Evolutionary conservation across 2,888 invertebrate genomes (phyloP).

Genomic region (Exocentrus adspersus): DNA sequence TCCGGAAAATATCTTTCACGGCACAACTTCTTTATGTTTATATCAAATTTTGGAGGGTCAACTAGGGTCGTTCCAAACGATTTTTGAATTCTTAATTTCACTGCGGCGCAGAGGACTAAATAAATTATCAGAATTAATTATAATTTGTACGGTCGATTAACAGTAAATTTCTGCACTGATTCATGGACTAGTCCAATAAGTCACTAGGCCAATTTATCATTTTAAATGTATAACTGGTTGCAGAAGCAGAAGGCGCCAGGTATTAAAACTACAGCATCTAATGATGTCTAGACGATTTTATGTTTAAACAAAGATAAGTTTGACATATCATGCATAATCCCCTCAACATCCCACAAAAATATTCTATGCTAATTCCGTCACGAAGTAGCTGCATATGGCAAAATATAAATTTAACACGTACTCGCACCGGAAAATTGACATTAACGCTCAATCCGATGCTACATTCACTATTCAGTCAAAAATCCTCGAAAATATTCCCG

Average conservation of each 20-base stretch:
- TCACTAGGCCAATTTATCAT: no score
- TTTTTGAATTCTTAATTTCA: constrained; percentile 35
- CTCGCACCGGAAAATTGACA: constrained; percentile 9
- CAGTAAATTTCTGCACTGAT: no score
- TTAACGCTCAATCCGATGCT: constrained; percentile 5
- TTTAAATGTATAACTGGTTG: no score
- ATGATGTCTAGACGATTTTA: no score
- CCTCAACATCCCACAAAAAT: background rate
- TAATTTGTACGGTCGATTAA: no score
- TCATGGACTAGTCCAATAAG: no score
- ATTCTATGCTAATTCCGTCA: background rate
- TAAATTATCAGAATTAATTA: no score
- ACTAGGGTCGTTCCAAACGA: constrained; percentile 35
- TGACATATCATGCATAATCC: no score
- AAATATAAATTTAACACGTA: constrained; percentile 20
- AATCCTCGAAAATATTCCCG: constrained; percentile 26
- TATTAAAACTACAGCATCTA: no score
- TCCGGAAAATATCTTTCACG: constrained; percentile 44
- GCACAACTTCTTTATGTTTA: constrained; percentile 41
- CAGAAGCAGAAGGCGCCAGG: no score
- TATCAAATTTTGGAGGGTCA: constrained; percentile 38
- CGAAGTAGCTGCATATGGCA: background rate
- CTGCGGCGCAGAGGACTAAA: background rate
- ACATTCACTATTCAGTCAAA: constrained; percentile 27
- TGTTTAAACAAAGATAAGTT: no score